Conservation (phyloP, 2,888 invertebrate species). For the Fabriciana adippe region DNA sequence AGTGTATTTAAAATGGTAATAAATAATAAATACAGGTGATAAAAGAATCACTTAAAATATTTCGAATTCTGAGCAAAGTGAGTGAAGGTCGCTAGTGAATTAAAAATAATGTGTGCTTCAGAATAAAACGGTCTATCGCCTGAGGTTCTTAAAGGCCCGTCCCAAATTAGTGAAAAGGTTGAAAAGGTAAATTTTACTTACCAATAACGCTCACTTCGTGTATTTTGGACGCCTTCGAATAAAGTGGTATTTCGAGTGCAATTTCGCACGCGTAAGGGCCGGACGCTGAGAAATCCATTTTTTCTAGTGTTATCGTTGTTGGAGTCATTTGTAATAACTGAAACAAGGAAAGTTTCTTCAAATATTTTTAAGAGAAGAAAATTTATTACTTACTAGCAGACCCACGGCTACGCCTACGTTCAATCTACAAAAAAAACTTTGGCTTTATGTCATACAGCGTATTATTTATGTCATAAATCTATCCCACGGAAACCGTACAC, state of each 20-base stretch:
- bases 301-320: slow-evolving; percentile 84
- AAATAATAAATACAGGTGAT: neutral
- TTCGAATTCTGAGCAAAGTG: neutral
- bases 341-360: slow-evolving; percentile 23
- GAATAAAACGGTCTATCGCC: neutral
- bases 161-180: slow-evolving; percentile 2
- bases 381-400: neutral
- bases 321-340: slow-evolving; percentile 68
- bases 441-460: too few species aligned
- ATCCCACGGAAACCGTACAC: too few species aligned
- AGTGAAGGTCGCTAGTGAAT: slow-evolving; percentile 4
- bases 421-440: too few species aligned
- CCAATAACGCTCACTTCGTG: slow-evolving; percentile 91
- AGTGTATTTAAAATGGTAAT: too few species aligned
- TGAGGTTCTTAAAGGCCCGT: neutral
- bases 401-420: too few species aligned
- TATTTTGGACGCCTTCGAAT: slow-evolving; percentile 89
- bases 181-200: slow-evolving; percentile 66
- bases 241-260: slow-evolving; percentile 90
- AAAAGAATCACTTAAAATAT: neutral
- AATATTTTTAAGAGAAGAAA: neutral
- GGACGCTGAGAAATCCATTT: slow-evolving; percentile 89
- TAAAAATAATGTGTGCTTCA: slow-evolving; percentile 3
- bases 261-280: slow-evolving; percentile 92
- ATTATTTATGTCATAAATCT: too few species aligned